Evolutionary conservation across 2,888 invertebrate species (phyloP).

Genomic region (Aphrophora alni): DNA sequence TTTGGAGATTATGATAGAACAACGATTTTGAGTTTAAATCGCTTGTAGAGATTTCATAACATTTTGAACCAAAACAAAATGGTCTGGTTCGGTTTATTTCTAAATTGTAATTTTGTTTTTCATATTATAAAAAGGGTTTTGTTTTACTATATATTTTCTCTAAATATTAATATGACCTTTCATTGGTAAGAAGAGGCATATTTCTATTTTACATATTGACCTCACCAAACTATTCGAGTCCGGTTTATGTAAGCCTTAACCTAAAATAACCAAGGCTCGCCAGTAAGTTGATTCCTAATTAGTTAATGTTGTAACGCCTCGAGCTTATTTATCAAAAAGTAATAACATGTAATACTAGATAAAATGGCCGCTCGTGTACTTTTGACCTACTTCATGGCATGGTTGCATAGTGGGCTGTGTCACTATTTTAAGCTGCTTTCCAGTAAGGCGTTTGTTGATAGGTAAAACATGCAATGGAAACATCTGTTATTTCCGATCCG

Average conservation of each 20-base stretch:
- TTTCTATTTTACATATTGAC: too few relatives aligned
- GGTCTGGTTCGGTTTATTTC: too few relatives aligned
- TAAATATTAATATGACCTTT: too few relatives aligned
- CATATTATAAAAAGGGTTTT: too few relatives aligned
- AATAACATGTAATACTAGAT: neutral
- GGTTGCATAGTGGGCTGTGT: too few relatives aligned
- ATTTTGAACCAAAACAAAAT: too few relatives aligned
- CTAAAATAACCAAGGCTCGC: neutral
- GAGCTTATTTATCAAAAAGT: neutral
- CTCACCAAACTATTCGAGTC: neutral
- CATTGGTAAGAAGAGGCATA: too few relatives aligned
- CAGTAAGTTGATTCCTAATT: neutral
- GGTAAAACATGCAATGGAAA: neutral
- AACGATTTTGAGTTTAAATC: too few relatives aligned
- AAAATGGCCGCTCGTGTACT: neutral
- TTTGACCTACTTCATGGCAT: neutral
- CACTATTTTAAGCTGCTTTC: neutral
- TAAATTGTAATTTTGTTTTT: too few relatives aligned
- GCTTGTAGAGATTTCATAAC: too few relatives aligned
- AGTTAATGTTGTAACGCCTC: neutral
- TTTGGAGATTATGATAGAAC: too few relatives aligned
- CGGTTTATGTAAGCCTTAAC: conserved; percentile 3
- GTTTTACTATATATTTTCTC: too few relatives aligned
- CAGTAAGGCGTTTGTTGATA: neutral
- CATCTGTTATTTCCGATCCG: neutral